Base-by-base conservation (phyloP, 2,113 vertebrate species). In the Aegotheles bennettii region DNA sequence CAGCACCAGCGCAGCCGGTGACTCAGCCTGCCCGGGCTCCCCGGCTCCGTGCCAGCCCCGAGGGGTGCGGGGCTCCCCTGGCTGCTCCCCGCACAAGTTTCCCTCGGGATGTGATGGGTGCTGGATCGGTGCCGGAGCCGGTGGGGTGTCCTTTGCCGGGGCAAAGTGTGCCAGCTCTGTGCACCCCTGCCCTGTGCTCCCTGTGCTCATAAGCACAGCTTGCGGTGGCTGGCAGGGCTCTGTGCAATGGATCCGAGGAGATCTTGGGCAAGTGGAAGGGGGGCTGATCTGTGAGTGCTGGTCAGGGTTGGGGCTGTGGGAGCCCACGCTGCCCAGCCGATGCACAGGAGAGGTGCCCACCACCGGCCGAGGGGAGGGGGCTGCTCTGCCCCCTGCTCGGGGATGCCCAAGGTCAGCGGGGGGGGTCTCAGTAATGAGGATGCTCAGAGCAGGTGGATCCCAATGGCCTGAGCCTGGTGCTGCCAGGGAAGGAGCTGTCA, bases 1-100 rank as follows among this genome's bases (percentile, higher is more conserved):
- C 94, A 93, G 87, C 47, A 81, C 96, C 47, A 78, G 93, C 47
- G 45, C 86, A 77, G 94, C 89, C 33, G 79, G 88, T 96, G 97
- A 97, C 94, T 97, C 97, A 80, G 89, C 93, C 97, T 84, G 74
- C 86, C 63, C 7, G 47, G 69, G 63, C 73, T 84, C 79, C 76
- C 35, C 28, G 8, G 69, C 65, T 93, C 79, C 8, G 40, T 75
- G 17, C 85, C 61, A 95, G 95, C 96, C 93, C 96, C 64, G 33
- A 86, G 96, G 20, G 28, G 9, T 29, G 38, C 6, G 5, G 61
- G 53, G 61, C 48, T 36, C 31, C 64, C n/a, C 63, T 4, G 12
- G 33, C 79, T 57, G 65, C 84, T 85, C 33, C 11, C 9, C 6
- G 0, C 33, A 15, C 16, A 38, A 10, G 7, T 19, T 15, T 28